Base-by-base conservation (phyloP, 2,888 invertebrate genomes). In the Pollenia labialis region DNA sequence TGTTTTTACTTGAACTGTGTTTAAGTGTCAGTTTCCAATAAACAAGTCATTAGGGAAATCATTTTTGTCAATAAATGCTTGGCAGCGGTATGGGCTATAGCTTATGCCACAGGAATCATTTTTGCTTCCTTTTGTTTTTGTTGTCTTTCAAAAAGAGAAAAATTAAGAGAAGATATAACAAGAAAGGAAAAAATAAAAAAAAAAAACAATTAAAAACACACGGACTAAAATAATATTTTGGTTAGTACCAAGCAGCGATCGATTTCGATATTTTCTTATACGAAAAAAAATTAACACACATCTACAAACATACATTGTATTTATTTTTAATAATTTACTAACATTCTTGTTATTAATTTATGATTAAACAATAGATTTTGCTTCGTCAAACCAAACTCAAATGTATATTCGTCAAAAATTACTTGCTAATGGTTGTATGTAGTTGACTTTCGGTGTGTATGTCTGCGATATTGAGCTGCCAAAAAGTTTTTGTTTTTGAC, bases 41-140 rank as follows among this genome's bases (percentile, higher is more conserved):
- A 71, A 42, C 58, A 42, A 50, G 50, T 54, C 81, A 42, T 56
- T 81, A 81, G 64, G 81, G 81, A 74, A 74, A 66, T 74, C 64
- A 64, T 48, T 66, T 74, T 64, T 74, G 64, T n/a, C 72, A 56
- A 50, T 48, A 58, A 74, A 40, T 40, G 54, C 64, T 64, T 48
- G 9, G 16, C 14, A 46, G 18, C 54, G 44, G 11, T 64, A 54
- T 12, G n/a, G 48, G 32, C 4, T 48, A 56, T 48, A 56, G 42
- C 7, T 32, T n/a, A 7, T 12, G 16, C 23, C 18, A 62, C 60
- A 50, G 50, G 7, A 80, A 23, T 2, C 4, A 2, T 66, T 3
- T 23, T 54, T 44, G 18, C n/a, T 52, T 76, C 52, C 10, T 11
- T 54, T 42, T 52, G 46, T 77, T 66, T 66, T 66, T 23, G 18